Base-by-base conservation (phyloP, 2,113 vertebrate species). In the Seriola dumerili region DNA sequence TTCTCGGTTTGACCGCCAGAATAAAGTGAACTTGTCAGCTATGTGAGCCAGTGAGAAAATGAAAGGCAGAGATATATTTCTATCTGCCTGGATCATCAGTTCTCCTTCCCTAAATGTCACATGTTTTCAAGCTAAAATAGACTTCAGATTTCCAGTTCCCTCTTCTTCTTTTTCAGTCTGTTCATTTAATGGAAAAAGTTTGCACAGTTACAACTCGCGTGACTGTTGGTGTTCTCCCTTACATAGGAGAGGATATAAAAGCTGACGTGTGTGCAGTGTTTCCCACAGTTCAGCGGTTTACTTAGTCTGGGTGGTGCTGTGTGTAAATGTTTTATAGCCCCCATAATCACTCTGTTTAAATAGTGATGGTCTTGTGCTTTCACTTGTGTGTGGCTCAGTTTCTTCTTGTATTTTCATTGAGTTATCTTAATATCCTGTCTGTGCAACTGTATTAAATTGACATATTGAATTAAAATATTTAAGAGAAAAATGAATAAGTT, bases 21-120 rank as follows among this genome's bases (percentile, higher is more conserved):
- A 63, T 58, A 12, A 66, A 73, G 8, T 29, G 8, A 75, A 69
- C 32, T 23, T 71, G 23, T 76, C 80, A 70, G 75, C 71, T 40
- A 5, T 44, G 3, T 16, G 10, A 68, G n/a, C 7, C n/a, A 16
- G 4, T 21, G 6, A 58, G 66, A 66, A 77, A 50, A 44, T 10
- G 62, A 79, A 80, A 79, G 54, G 48, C 72, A 64, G 25, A 75
- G 13, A 23, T 58, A 8, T 36, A 1, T 16, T 48, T 72, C 8
- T 62, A n/a, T 85, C 16, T 34, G 0, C 12, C 50, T 14, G 0
- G 23, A 19, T 85, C 81, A 85, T 81, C 81, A 80, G 3, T 74
- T 81, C 40, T 46, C 38, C 73, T 89, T 90, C 90, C 52, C 70
- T 68, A 67, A 77, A 85, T n/a, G 0, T 10, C 68, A 68, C 48